These are phyloP conservation scores for Plectus sambesii DNA, from an alignment of 1,140 invertebrate species.

Conservation along the genomic window DNA sequence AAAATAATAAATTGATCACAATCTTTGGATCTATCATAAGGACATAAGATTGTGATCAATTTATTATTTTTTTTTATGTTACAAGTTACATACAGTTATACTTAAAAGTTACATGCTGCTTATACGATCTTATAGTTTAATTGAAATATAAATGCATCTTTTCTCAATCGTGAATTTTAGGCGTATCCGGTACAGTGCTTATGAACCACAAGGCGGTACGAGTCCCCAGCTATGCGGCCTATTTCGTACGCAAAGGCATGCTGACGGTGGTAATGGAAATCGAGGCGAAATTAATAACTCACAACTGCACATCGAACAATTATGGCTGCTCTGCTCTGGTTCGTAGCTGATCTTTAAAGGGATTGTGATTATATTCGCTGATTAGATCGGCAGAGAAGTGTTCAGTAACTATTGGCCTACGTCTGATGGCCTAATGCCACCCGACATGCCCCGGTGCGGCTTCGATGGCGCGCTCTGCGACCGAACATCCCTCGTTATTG, in stretches of 20 bases:
- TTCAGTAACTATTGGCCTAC: constrained; percentile 37
- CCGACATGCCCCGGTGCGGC: constrained; percentile 38
- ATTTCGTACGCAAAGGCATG: constrained; percentile 37
- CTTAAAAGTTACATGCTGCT: too few relatives aligned
- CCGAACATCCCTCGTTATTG: constrained; percentile 33
- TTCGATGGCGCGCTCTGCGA: constrained; percentile 42
- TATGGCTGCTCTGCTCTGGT: too few relatives aligned
- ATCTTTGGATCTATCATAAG: too few relatives aligned
- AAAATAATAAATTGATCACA: too few relatives aligned
- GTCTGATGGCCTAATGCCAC: constrained; percentile 30
- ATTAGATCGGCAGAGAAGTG: constrained; percentile 36
- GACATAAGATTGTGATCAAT: too few relatives aligned
- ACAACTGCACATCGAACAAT: too few relatives aligned
- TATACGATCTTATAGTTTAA: too few relatives aligned
- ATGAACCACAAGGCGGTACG: constrained; percentile 45
- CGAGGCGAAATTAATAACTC: constrained; percentile 29
- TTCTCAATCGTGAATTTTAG: constrained; percentile 13
- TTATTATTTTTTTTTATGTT: too few relatives aligned
- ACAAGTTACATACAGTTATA: too few relatives aligned
- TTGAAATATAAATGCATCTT: not conserved
- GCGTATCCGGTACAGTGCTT: constrained; percentile 39
- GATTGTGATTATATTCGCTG: not conserved
- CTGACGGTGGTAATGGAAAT: constrained; percentile 42
- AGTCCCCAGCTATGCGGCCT: constrained; percentile 44
- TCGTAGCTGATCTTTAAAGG: not conserved